Evolutionary conservation across 2,797 vertebrate species (phyloP).

Genomic region (Phyllotis vaccarum): DNA sequence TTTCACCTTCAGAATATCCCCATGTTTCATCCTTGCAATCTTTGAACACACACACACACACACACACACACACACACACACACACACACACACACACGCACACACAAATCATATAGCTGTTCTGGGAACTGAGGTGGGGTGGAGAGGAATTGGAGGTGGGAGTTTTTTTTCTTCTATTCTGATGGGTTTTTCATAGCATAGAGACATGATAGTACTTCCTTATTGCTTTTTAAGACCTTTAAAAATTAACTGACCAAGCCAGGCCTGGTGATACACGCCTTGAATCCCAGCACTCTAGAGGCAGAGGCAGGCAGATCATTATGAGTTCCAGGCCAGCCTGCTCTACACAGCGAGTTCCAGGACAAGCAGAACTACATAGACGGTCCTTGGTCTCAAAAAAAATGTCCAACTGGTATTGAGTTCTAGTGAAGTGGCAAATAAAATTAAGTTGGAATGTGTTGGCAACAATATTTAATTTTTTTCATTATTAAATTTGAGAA

Average conservation of each 20-base stretch:
- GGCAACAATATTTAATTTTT: neutral
- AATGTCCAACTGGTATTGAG: neutral
- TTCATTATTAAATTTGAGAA: neutral
- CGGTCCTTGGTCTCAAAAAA: neutral
- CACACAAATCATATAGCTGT: fast-evolving
- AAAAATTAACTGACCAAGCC: neutral
- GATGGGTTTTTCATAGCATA: neutral
- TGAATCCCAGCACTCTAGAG: neutral
- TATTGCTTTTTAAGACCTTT: slow-evolving; percentile 24
- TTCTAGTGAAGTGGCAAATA: too few species aligned
- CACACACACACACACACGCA: too few species aligned
- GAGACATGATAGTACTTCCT: neutral
- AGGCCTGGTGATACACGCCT: neutral
- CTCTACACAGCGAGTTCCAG: neutral
- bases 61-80: too few species aligned
- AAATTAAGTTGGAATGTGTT: neutral
- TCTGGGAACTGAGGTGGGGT: neutral
- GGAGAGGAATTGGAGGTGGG: neutral
- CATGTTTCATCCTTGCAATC: neutral
- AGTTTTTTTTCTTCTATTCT: neutral
- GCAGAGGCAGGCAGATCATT: neutral
- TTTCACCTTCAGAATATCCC: neutral
- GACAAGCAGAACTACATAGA: neutral
- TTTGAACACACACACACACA: neutral
- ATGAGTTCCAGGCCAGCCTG: neutral